Percentiles rank a stretch among this genome's conserved stretches.
Conservation (phyloP, 2,888 invertebrate genomes). For the Philereme vetulata region DNA sequence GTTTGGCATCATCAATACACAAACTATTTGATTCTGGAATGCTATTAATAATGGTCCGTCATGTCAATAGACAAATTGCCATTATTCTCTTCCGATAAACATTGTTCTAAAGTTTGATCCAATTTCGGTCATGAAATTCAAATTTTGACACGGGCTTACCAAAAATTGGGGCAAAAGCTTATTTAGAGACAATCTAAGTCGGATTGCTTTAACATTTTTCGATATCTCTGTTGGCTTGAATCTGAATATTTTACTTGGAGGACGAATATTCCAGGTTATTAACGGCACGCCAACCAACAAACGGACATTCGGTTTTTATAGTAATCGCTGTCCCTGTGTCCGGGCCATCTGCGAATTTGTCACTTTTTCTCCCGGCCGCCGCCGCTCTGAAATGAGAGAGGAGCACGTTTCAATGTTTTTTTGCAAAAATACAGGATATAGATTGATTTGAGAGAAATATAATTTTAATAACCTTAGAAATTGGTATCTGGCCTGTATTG, state of each 20-base stretch:
- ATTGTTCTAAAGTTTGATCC: slow-evolving; percentile 41
- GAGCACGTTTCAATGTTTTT: slow-evolving; percentile 32
- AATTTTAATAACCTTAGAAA: slow-evolving; percentile 14
- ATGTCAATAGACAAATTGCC: slow-evolving; percentile 33
- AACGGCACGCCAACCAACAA: slow-evolving; percentile 34
- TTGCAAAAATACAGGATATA: slow-evolving; percentile 31
- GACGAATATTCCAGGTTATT: slow-evolving; percentile 31
- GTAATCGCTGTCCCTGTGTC: slow-evolving; percentile 40
- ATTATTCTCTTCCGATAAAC: slow-evolving; percentile 39
- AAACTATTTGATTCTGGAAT: slow-evolving; percentile 22
- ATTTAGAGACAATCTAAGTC: slow-evolving; percentile 56
- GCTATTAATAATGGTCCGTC: slow-evolving; percentile 23
- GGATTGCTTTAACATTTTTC: slow-evolving; percentile 49
- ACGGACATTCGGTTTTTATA: slow-evolving; percentile 45
- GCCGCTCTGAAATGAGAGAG: slow-evolving; percentile 26
- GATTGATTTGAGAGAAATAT: slow-evolving; percentile 24
- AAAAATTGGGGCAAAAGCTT: slow-evolving; percentile 44
- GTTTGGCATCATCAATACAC: slow-evolving; percentile 24
- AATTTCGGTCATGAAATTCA: slow-evolving; percentile 36
- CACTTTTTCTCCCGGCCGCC: slow-evolving; percentile 37
- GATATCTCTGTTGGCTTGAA: slow-evolving; percentile 45
- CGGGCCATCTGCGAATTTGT: slow-evolving; percentile 46
- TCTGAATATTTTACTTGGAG: slow-evolving; percentile 28
- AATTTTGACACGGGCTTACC: slow-evolving; percentile 41
- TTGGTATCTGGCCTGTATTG: not conserved